Evolutionary conservation across 1,140 invertebrate species (phyloP).

Genomic region (Dendrolimus kikuchii): DNA sequence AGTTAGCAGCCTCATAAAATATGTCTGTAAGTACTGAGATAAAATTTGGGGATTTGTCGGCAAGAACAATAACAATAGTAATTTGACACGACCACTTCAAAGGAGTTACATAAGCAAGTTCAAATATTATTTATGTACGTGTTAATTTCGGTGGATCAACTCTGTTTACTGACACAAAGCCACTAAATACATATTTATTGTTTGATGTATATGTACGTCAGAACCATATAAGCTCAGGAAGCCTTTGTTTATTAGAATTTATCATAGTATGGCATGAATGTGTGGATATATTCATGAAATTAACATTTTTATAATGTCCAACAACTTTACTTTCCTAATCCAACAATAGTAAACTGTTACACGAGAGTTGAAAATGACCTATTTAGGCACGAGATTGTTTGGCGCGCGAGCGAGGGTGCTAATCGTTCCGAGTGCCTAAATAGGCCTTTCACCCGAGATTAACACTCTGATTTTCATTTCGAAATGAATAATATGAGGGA

Average conservation of each 20-base stretch:
- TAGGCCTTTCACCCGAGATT: no score
- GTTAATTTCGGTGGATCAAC: not conserved
- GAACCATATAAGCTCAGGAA: not conserved
- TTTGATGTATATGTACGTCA: not conserved
- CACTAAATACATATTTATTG: not conserved
- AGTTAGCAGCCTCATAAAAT: not conserved
- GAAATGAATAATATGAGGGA: no score
- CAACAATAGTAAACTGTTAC: no score
- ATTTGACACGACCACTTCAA: constrained; percentile 2
- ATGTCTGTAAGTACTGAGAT: not conserved
- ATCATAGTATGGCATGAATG: constrained; percentile 1
- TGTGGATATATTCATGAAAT: no score
- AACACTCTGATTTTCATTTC: no score
- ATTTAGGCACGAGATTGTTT: no score
- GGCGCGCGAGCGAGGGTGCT: no score
- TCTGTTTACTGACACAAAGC: not conserved
- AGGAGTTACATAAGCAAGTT: not conserved
- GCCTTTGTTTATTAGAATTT: not conserved
- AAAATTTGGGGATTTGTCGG: not conserved
- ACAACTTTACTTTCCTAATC: no score
- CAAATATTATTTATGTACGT: constrained; percentile 4
- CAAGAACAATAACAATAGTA: constrained; percentile 2
- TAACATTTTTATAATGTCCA: no score
- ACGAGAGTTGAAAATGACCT: no score
- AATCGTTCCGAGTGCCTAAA: no score